phyloP scores from a whole-genome alignment of 2,113 vertebrate genomes.

The Oreochromis niloticus region DNA sequence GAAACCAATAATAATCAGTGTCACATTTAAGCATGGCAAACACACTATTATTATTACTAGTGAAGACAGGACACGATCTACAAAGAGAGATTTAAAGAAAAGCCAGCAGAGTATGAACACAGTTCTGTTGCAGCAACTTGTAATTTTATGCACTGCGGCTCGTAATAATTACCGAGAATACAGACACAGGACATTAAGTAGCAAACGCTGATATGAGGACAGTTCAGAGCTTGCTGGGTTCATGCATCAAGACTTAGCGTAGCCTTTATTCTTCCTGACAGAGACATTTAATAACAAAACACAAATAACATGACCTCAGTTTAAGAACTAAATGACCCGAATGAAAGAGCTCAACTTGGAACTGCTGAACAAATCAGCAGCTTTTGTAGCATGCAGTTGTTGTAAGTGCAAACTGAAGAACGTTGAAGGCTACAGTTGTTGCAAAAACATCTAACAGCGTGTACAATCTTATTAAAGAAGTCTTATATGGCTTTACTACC shows the following conservation, averaged over 20 bases:
- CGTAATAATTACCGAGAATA: background rate
- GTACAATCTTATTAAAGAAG: background rate
- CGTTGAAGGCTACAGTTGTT: background rate
- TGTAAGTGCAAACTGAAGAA: background rate
- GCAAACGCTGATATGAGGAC: background rate
- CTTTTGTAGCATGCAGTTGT: background rate
- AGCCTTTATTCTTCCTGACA: background rate
- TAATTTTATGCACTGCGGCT: background rate
- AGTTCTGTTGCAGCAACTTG: background rate
- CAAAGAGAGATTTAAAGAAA: background rate
- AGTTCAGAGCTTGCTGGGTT: background rate
- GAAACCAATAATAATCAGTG: background rate
- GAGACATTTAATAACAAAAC: background rate
- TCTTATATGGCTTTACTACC: background rate
- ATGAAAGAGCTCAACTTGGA: background rate
- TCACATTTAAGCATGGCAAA: background rate
- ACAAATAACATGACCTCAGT: background rate
- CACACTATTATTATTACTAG: background rate
- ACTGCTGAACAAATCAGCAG: background rate
- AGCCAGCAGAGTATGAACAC: background rate
- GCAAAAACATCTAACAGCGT: background rate
- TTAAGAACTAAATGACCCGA: background rate
- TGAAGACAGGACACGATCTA: background rate
- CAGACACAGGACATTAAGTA: background rate
- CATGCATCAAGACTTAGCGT: background rate